Base-by-base conservation (phyloP, 1,140 invertebrate genomes). In the Danaus plexippus region DNA sequence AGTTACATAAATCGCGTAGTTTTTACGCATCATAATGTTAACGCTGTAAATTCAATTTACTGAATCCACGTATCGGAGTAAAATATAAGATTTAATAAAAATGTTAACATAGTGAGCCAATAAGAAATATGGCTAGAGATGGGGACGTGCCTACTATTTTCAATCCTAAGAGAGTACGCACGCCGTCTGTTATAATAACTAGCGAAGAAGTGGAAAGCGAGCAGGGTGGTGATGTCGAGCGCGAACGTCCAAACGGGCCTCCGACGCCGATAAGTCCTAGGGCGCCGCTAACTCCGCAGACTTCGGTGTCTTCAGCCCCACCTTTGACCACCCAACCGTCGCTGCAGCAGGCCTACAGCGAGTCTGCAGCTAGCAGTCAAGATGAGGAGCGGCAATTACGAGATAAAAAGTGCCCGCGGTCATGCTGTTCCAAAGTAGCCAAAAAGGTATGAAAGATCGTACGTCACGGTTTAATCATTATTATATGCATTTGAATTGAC, bases 81-180 rank as follows among this genome's bases (percentile, higher is more conserved):
- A 53, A 53, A 65, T 56, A 51, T 49, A 55, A 50, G 47, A 46
- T 56, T 50, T 41, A 51, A 43, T 66, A 49, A 61, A 55, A 52
- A 67, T 66, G 67, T 63, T 61, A 61, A 48, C 57, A 53, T 63
- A 62, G 64, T 57, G 41, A 53, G 56, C 49, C 46, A 32, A 53
- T 51, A 15, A 55, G 53, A 66, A 69, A 62, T 64, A 88, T 88
- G 86, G 83, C 79, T 59, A 76, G 89, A 63, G 91, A 92, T 87
- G 90, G 90, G 59, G 92, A 93, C 77, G 90, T 93, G 77, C 90
- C 92, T 52, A 92, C 92, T 62, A 93, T 93, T 69, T 93, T 93
- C 74, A 92, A 93, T 84, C 92, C 92, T 40, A 91, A 92, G 74
- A 87, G 92, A 58, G 91, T 91, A 54, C 89, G 92, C 52, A 88